phyloP scores from a whole-genome alignment of 2,113 vertebrate genomes.

The Martes martes region DNA sequence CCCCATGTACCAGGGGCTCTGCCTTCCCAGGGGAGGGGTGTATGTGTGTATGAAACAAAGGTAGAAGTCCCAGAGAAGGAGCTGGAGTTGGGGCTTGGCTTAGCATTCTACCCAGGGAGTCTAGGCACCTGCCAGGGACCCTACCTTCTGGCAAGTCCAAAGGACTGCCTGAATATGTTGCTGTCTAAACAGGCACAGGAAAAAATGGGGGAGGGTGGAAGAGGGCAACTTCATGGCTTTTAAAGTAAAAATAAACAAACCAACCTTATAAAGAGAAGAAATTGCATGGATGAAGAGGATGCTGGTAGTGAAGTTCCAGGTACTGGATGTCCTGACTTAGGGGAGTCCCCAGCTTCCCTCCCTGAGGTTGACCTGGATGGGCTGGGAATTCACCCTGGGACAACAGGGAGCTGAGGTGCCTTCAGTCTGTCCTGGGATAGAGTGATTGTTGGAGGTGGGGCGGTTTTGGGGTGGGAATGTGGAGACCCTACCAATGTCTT shows the following conservation, averaged over 20 bases:
- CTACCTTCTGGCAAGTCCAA: neutral
- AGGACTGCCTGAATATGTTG: neutral
- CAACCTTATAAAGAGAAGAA: neutral
- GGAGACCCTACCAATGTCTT: neutral
- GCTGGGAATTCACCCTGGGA: neutral
- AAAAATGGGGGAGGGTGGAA: accelerated
- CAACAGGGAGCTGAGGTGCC: too few relatives aligned
- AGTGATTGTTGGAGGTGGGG: neutral
- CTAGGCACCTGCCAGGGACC: neutral
- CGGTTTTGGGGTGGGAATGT: neutral
- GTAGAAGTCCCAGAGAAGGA: neutral
- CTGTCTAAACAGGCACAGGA: neutral
- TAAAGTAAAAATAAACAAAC: neutral
- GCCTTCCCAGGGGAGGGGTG: neutral
- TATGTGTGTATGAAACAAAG: neutral
- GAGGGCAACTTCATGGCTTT: neutral
- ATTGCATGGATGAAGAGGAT: neutral
- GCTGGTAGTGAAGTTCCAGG: too few relatives aligned
- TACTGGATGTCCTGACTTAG: neutral
- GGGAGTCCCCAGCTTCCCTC: neutral
- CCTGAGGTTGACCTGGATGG: neutral
- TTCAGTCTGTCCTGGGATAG: too few relatives aligned
- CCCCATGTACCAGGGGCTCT: neutral
- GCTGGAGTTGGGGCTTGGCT: neutral
- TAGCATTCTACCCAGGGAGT: neutral